Conservation (phyloP, 2,888 invertebrate genomes). For the Xestobium rufovillosum region DNA sequence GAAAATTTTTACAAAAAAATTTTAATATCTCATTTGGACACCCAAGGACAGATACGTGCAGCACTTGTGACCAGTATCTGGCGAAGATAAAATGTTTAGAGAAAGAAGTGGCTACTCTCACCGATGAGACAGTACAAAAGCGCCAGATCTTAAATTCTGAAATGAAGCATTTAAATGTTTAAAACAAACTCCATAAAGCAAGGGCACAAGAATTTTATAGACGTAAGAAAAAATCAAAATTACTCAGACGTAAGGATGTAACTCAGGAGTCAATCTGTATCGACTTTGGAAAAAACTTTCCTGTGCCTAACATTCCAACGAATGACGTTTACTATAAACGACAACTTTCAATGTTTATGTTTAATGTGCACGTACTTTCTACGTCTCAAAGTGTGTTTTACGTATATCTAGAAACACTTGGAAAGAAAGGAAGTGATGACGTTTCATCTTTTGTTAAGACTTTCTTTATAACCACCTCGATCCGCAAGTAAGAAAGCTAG, state of each 20-base stretch:
- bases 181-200: conserved; percentile 8
- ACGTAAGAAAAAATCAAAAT: conserved; percentile 2
- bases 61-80: conserved; percentile 5
- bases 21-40: conserved; percentile 9
- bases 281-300: conserved; percentile 2
- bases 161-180: not conserved
- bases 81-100: conserved; percentile 9
- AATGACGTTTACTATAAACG: conserved; percentile 28
- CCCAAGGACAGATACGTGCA: conserved; percentile 7
- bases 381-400: conserved; percentile 15
- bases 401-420: conserved; percentile 22
- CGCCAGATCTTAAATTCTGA: not conserved
- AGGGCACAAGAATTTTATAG: conserved; percentile 10
- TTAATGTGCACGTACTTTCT: conserved; percentile 26
- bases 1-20: not conserved
- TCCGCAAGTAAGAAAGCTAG: conserved; percentile 14
- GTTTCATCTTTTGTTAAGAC: conserved; percentile 26
- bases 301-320: conserved; percentile 25
- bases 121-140: not conserved
- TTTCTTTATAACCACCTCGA: conserved; percentile 21
- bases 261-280: not conserved
- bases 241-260: not conserved
- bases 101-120: conserved; percentile 2
- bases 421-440: conserved; percentile 26
- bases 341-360: conserved; percentile 23